Percentiles rank a stretch among this genome's conserved stretches.
Evolutionary conservation across 2,888 invertebrate species (phyloP).

Genomic region (Plagodis pulveraria): DNA sequence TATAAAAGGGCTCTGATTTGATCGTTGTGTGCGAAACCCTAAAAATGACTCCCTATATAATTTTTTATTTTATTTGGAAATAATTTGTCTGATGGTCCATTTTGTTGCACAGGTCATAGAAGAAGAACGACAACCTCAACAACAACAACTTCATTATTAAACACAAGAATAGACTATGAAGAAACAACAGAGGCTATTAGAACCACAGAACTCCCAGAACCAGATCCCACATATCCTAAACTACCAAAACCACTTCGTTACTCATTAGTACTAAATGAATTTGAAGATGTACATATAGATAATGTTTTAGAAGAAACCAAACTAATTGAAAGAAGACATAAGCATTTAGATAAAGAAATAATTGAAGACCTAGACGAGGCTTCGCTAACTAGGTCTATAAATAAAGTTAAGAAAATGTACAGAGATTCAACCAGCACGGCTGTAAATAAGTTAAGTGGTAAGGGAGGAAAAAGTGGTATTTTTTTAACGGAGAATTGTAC

Average conservation of each 20-base stretch:
- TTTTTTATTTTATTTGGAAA: neutral
- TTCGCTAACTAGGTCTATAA: constrained; percentile 63
- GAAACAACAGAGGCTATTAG: constrained; percentile 57
- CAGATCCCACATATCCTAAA: constrained; percentile 60
- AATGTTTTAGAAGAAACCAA: constrained; percentile 62
- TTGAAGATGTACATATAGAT: constrained; percentile 71
- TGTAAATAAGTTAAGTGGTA: constrained; percentile 75
- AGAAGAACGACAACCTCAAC: constrained; percentile 77
- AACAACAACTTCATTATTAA: constrained; percentile 60
- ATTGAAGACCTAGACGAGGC: constrained; percentile 63
- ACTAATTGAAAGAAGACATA: constrained; percentile 55
- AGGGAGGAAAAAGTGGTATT: constrained; percentile 71
- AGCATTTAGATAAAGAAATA: constrained; percentile 68
- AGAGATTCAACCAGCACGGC: constrained; percentile 73
- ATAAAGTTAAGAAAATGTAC: constrained; percentile 81
- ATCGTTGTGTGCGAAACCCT: no score
- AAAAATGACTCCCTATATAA: no score
- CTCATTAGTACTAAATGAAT: constrained; percentile 61
- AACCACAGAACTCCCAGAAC: constrained; percentile 57
- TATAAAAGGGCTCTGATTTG: no score
- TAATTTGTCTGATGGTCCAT: constrained; percentile 2
- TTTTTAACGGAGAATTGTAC: constrained; percentile 87
- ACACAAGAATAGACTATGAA: constrained; percentile 56
- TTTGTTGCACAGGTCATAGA: constrained; percentile 68
- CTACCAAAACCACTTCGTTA: constrained; percentile 73